Conservation (phyloP, 1,140 invertebrate genomes). For the Bombus ignitus region DNA sequence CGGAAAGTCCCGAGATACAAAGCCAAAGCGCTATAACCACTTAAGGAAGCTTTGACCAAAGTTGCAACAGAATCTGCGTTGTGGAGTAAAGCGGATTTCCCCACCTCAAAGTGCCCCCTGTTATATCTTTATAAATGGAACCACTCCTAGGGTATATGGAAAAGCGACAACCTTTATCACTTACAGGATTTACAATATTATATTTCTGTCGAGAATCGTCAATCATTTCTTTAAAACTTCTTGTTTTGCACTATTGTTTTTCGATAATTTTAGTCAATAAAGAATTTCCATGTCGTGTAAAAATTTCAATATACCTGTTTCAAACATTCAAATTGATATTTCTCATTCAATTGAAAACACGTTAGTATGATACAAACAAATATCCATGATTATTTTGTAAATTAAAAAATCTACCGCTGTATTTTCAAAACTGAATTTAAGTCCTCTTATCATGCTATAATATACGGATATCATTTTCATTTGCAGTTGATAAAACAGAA, state of each 20-base stretch:
- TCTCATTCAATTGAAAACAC: background rate
- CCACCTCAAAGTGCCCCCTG: constrained; percentile 64
- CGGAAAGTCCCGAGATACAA: constrained; percentile 66
- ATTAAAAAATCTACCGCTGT: background rate
- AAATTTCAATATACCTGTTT: background rate
- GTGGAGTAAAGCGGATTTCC: constrained; percentile 74
- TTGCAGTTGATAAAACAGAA: background rate
- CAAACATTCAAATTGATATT: background rate
- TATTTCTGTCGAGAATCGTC: constrained; percentile 44
- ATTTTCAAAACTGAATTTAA: background rate
- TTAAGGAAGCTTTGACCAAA: constrained; percentile 69
- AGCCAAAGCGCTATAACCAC: constrained; percentile 76
- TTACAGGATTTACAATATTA: constrained; percentile 77
- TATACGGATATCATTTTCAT: background rate
- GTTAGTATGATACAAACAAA: background rate
- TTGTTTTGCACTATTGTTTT: background rate
- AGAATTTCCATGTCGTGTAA: background rate
- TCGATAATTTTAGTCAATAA: background rate
- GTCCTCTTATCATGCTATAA: background rate
- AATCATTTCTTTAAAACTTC: background rate
- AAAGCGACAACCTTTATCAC: constrained; percentile 63
- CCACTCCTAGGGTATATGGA: constrained; percentile 61
- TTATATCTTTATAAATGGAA: constrained; percentile 81
- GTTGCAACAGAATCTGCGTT: constrained; percentile 53
- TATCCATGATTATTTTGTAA: background rate